Percentiles rank a stretch among this genome's conserved stretches.
phyloP scores from a whole-genome alignment of 2,797 vertebrate species.

The Mormyrus hasselquistii region DNA sequence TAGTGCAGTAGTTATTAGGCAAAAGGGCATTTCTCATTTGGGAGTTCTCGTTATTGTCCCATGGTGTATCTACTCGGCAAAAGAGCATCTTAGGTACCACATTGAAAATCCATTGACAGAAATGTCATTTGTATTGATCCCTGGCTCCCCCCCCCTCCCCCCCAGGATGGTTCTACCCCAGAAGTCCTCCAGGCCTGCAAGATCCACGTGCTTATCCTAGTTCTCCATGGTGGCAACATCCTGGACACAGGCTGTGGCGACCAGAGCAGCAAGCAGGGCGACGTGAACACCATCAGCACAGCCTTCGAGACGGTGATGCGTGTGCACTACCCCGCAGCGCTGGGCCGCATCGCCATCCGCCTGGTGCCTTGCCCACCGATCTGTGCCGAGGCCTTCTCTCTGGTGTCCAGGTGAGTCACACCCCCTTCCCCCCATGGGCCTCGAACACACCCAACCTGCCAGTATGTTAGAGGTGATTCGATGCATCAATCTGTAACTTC shows the following conservation, averaged over 20 bases:
- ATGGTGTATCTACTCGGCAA: background rate
- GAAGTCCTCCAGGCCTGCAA: slow-evolving; percentile 75
- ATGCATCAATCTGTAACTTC: background rate
- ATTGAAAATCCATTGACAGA: background rate
- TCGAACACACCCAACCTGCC: background rate
- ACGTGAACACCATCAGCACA: slow-evolving; percentile 81
- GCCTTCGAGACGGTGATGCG: slow-evolving; percentile 91
- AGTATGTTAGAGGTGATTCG: background rate
- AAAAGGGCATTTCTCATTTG: background rate
- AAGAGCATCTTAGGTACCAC: background rate
- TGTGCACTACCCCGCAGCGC: slow-evolving; percentile 88
- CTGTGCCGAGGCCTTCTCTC: slow-evolving; percentile 88
- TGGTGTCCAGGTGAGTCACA: slow-evolving; percentile 84
- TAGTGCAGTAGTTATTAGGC: background rate
- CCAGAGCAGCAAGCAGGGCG: slow-evolving; percentile 87
- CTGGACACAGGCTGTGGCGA: slow-evolving; percentile 88
- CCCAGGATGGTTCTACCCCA: slow-evolving; percentile 73
- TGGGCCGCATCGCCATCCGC: slow-evolving; percentile 84
- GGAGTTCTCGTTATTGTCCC: background rate
- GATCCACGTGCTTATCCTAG: slow-evolving; percentile 84
- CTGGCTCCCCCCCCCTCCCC: background rate
- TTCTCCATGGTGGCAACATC: slow-evolving; percentile 95
- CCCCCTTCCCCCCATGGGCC: background rate
- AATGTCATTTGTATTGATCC: background rate
- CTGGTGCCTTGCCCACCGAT: slow-evolving; percentile 92